Conservation (phyloP, 1,140 invertebrate species). For the Caenorhabditis elegans region WBcel235 BX284602.5:5138501-5139000, state of each 20-base stretch:
- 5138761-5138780: neutral
- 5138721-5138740: neutral
- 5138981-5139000: neutral
- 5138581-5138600: too few relatives aligned
- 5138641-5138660: too few relatives aligned
- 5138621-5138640: too few relatives aligned
- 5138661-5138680: too few relatives aligned
- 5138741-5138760: neutral
- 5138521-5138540: neutral
- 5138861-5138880: conserved; percentile 38
- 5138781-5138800: neutral
- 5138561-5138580: neutral
- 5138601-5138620: too few relatives aligned
- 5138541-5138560: neutral
- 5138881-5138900: neutral
- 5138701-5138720: neutral
- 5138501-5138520: neutral
- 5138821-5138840: neutral
- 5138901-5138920: conserved; percentile 26
- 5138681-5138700: neutral
- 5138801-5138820: neutral
- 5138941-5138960: neutral
- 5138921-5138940: conserved; percentile 27
- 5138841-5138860: neutral
- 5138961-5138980: conserved; percentile 43